A percentile compares a stretch with the other conserved stretches of the same genome.
These are phyloP conservation scores for Callyntrura guangdongensis DNA, from an alignment of 2,888 invertebrate genomes.

Conservation along the genomic window DNA sequence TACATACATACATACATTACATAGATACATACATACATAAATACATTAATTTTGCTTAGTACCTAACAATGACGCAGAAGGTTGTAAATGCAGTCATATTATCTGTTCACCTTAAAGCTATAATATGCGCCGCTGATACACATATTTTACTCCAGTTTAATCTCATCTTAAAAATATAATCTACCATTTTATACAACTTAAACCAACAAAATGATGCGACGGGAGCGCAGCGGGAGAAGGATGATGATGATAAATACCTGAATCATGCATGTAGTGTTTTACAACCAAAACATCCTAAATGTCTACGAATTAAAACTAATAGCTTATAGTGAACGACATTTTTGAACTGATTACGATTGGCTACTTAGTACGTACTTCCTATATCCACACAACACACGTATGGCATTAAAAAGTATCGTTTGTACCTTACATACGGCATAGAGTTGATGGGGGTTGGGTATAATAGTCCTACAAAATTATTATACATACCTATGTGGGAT, in stretches of 20 bases:
- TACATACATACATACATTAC: conserved; percentile 48
- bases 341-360: conserved; percentile 56
- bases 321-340: conserved; percentile 43
- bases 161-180: conserved; percentile 55
- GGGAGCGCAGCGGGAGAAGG: no score
- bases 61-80: conserved; percentile 17
- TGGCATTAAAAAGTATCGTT: conserved; percentile 15
- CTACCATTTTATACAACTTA: conserved; percentile 38
- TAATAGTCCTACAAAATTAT: conserved; percentile 3
- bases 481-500: not conserved
- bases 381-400: conserved; percentile 19
- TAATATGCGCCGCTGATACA: not conserved
- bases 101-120: not conserved
- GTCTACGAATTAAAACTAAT: conserved; percentile 13
- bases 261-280: not conserved
- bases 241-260: conserved; percentile 18
- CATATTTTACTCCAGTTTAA: conserved; percentile 6
- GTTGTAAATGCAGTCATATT: conserved; percentile 65
- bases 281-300: not conserved
- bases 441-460: not conserved
- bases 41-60: conserved; percentile 18
- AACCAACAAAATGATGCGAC: not conserved
- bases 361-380: not conserved
- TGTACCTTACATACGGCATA: conserved; percentile 42
- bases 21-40: conserved; percentile 55